These are phyloP conservation scores for Oasisia sp. DNA, from an alignment of 2,888 invertebrate species.

Conservation along the genomic window DNA sequence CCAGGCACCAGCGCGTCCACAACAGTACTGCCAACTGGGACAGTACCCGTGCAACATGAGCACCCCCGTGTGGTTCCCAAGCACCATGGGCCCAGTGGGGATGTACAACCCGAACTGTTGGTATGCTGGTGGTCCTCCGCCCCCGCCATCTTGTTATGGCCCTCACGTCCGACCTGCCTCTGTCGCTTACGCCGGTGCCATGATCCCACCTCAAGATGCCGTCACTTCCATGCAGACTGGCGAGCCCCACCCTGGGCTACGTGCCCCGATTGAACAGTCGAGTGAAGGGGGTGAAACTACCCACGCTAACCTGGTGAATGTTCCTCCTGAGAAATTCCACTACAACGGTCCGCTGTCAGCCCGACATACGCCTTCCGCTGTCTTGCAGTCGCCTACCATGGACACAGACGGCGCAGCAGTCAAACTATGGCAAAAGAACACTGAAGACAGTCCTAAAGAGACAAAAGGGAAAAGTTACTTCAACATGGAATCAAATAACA, in stretches of 20 bases:
- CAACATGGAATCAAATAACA: neutral
- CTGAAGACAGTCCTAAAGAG: neutral
- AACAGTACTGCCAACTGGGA: neutral
- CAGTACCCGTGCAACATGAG: constrained; percentile 4
- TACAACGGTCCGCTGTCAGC: neutral
- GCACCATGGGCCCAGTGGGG: neutral
- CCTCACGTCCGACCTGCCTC: neutral
- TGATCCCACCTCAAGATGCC: neutral
- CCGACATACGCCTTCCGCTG: neutral
- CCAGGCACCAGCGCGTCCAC: neutral
- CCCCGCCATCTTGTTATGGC: neutral
- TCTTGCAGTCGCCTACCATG: neutral
- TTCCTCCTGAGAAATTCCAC: neutral
- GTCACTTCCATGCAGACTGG: neutral
- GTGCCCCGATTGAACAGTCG: neutral
- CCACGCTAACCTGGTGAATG: neutral
- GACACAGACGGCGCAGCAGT: neutral
- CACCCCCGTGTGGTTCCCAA: neutral
- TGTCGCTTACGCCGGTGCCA: neutral
- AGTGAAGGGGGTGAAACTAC: neutral
- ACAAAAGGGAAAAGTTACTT: neutral
- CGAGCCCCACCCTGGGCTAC: neutral
- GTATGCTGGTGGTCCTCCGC: neutral
- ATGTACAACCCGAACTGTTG: neutral
- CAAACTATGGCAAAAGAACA: neutral